These are phyloP conservation scores for Helarctos malayanus DNA, from an alignment of 2,797 vertebrate species.

Conservation along the genomic window DNA sequence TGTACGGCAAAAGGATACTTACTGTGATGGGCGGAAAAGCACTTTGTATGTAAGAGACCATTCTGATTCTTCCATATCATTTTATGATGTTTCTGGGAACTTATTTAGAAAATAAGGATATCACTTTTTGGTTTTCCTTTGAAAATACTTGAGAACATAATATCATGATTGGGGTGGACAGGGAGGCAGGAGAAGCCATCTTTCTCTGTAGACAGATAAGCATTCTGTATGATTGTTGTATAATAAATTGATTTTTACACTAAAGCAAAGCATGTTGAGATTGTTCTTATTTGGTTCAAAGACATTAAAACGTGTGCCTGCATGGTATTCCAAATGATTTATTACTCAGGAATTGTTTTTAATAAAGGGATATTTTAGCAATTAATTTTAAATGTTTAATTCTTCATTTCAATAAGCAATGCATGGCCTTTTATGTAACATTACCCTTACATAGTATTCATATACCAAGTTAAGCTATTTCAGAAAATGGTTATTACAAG, in stretches of 20 bases:
- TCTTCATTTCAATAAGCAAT: slow-evolving; percentile 50
- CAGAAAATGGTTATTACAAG: background rate
- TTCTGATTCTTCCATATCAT: background rate
- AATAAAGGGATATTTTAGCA: slow-evolving; percentile 64
- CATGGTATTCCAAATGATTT: background rate
- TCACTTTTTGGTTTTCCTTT: slow-evolving; percentile 50
- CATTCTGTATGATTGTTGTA: slow-evolving; percentile 80
- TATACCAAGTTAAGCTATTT: background rate
- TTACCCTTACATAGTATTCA: background rate
- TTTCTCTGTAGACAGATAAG: slow-evolving; percentile 78
- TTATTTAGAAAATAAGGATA: slow-evolving; percentile 44
- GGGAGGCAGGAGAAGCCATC: slow-evolving; percentile 74
- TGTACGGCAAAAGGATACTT: background rate
- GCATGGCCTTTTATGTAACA: background rate
- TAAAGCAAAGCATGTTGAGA: slow-evolving; percentile 53
- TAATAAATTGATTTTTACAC: slow-evolving; percentile 85
- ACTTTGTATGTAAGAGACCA: background rate
- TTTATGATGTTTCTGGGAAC: slow-evolving; percentile 38
- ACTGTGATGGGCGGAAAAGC: background rate
- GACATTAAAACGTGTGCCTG: slow-evolving; percentile 28
- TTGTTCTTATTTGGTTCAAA: slow-evolving; percentile 59
- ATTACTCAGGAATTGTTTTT: slow-evolving; percentile 30
- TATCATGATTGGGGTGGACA: slow-evolving; percentile 69
- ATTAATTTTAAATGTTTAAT: slow-evolving; percentile 52
- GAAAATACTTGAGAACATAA: slow-evolving; percentile 56